Evolutionary conservation across 2,797 vertebrate species (phyloP).

Genomic region (Decapterus maruadsi): DNA sequence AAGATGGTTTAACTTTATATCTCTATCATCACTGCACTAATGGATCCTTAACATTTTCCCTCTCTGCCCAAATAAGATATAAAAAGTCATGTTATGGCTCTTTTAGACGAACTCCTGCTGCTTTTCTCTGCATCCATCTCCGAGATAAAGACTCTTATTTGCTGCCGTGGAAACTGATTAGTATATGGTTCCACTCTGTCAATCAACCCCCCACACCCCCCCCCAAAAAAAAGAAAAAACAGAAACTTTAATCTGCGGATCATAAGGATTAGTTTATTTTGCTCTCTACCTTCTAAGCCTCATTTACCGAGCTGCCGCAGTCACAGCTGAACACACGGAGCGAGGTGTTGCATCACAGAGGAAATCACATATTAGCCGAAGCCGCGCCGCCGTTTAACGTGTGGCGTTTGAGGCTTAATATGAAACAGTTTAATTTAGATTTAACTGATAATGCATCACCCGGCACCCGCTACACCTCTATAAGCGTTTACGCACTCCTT

Average conservation of each 20-base stretch:
- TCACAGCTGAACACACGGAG: not conserved
- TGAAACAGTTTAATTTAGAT: not conserved
- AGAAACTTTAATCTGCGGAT: not conserved
- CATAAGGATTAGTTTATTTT: slow-evolving; percentile 29
- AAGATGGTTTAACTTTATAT: not conserved
- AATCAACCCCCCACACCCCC: not conserved
- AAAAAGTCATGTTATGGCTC: not conserved
- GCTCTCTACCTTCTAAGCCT: slow-evolving; percentile 7
- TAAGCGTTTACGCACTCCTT: not conserved
- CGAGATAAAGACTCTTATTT: not conserved
- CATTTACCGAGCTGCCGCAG: slow-evolving; percentile 24
- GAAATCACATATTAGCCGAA: slow-evolving; percentile 1
- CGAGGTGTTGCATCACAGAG: not conserved
- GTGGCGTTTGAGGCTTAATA: not conserved
- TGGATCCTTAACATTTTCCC: not conserved
- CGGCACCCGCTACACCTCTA: no score
- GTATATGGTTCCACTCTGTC: slow-evolving; percentile 6
- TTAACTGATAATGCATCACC: not conserved
- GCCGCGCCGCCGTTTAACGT: not conserved
- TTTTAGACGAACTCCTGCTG: not conserved
- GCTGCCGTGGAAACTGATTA: slow-evolving; percentile 6
- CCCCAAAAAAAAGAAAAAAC: no score
- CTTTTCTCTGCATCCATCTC: not conserved
- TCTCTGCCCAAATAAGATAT: not conserved
- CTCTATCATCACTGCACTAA: not conserved